Evolutionary conservation across 2,113 vertebrate species (phyloP), one percentile per base, ranked within the genome.

Genomic region (Ptychochromis oligacanthus): DNA sequence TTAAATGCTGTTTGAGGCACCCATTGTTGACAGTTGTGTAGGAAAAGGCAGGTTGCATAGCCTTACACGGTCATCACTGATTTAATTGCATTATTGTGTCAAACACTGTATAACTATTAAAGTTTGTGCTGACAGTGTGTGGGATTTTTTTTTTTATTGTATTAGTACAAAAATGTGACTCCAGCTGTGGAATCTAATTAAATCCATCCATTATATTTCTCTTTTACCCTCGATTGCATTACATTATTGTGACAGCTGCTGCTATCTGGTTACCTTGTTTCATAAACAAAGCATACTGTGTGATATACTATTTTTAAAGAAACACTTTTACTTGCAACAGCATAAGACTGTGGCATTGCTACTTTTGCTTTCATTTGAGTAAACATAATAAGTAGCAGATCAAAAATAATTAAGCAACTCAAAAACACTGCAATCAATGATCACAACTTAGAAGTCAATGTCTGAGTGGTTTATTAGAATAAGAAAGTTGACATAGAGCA

Each of bases 401-500:
- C 8, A 8, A 62, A 62, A 54, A 2, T 26, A 60, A 59, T 60
- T 46, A 24, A 22, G 24, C 3, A 49, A 55, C 5, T 26, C 22
- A 59, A 60, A 67, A 40, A 80, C 13, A 55, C 26, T 14, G 18
- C 2, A 55, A 43, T 83, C 36, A 90, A 60, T 79, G 38, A 86
- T 17, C n/a, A 87, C 77, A 60, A 87, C 15, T 74, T 18, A 12
- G 56, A 79, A 49, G 40, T 91, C 56, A 87, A 88, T 90, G 91
- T 95, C 88, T 83, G 92, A 93, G 90, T 89, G 91, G 86, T 96
- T 96, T 96, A 96, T 96, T 95, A 94, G 92, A 94, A 95, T 94
- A 95, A 95, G 95, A 96, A 96, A 95, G 88, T 92, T 91, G 90
- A 95, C 94, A 96, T 76, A 95, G 92, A 95, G 93, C 86, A 93